phyloP scores from a whole-genome alignment of 2,888 invertebrate species.

The Bellardia pandia region DNA sequence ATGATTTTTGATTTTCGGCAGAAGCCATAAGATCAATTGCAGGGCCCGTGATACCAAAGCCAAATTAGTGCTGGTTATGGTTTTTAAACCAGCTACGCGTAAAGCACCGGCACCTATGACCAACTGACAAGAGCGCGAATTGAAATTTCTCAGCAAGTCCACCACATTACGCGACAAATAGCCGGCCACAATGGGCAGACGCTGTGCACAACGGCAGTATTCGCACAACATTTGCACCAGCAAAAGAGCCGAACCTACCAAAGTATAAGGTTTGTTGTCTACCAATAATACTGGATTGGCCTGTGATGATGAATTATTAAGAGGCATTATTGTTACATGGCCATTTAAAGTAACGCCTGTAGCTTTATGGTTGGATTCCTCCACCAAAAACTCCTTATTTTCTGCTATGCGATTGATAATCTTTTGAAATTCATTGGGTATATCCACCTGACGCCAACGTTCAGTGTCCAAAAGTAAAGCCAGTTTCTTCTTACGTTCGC shows the following conservation, averaged over 20 bases:
- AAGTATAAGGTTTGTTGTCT: slow-evolving; percentile 89
- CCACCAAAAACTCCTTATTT: slow-evolving; percentile 81
- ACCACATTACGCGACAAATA: slow-evolving; percentile 93
- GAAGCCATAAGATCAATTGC: slow-evolving; percentile 91
- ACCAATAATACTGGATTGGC: slow-evolving; percentile 87
- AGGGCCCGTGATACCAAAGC: slow-evolving; percentile 93
- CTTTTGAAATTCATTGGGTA: slow-evolving; percentile 94
- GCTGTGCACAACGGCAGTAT: slow-evolving; percentile 93
- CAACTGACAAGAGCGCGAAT: slow-evolving; percentile 95
- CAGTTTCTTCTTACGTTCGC: slow-evolving; percentile 93
- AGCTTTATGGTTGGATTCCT: slow-evolving; percentile 59
- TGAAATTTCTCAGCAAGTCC: slow-evolving; percentile 94
- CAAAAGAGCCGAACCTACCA: slow-evolving; percentile 93
- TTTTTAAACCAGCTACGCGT: slow-evolving; percentile 96
- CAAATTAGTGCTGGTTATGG: slow-evolving; percentile 97
- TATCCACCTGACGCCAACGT: slow-evolving; percentile 96
- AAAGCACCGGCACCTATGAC: slow-evolving; percentile 98
- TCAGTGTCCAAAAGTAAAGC: slow-evolving; percentile 94
- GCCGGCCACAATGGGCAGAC: slow-evolving; percentile 91
- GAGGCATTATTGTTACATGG: background rate
- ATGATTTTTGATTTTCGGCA: slow-evolving; percentile 89
- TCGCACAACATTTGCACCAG: slow-evolving; percentile 95
- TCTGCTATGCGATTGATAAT: slow-evolving; percentile 89
- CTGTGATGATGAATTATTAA: slow-evolving; percentile 78
- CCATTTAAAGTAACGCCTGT: slow-evolving; percentile 46